Evolutionary conservation across 1,140 invertebrate genomes (phyloP), one percentile per base, ranked within the genome.

Genomic region (Drosophila lini): DNA sequence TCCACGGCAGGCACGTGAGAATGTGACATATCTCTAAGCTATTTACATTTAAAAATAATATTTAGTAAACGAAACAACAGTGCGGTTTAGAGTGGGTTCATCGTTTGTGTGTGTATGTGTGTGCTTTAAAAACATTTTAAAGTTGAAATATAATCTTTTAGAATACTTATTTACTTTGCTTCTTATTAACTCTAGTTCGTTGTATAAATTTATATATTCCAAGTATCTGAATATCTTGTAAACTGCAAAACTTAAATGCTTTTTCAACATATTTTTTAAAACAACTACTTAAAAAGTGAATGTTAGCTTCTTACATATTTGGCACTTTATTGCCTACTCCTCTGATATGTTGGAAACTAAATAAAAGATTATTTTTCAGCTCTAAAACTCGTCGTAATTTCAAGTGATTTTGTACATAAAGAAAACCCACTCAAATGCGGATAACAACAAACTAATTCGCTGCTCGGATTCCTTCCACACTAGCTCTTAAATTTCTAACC

Each of bases 1-100:
- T 10, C 55, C 73, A 60, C 34, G 19, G 19, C 62, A 76, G 75
- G 75, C 75, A 78, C 75, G 74, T 78, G 74, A 78, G 74, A 78
- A 77, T 77, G 50, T 60, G 74, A 69, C 41, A 55, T 38, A 55
- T 55, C 50, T 78, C 50, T 36, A 34, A 58, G 42, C 41, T 78
- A 76, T 76, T 53, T 76, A 77, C 74, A 52, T 25, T 34, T 44
- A 16, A 56, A 22, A 70, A 67, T 34, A 58, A 34, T 28, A 40
- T 55, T 22, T 34, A 32, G 52, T 70, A 38, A 74, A 74, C 58
- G 58, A 74, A 74, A 47, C 50, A 74, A 74, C 58, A 74, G 62
- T 48, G 50, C 78, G 48, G 36, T 4, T 40, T 34, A 41, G 61
- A 32, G 22, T 61, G 61, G 62, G 57, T 44, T 45, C 22, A 8